These are phyloP conservation scores for Diprion similis DNA, from an alignment of 1,140 invertebrate genomes.

Conservation along the genomic window DNA sequence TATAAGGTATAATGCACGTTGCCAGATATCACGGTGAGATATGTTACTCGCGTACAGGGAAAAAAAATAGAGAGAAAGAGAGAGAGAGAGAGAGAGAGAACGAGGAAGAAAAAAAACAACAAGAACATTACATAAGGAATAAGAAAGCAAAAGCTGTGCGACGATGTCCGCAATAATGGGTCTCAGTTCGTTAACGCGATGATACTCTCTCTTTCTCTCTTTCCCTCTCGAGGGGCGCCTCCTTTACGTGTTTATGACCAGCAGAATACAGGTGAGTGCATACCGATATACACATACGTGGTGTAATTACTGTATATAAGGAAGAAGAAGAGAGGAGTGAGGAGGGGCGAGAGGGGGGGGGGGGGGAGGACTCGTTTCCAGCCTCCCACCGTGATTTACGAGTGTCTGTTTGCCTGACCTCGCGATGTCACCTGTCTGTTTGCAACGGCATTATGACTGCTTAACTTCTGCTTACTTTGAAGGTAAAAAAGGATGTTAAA, in stretches of 20 bases:
- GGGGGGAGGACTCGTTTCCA: not conserved
- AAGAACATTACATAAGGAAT: too few species aligned
- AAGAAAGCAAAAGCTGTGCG: too few species aligned
- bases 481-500: not conserved
- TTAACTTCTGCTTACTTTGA: constrained; percentile 10
- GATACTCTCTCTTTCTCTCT: not conserved
- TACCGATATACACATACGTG: not conserved
- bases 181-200: too few species aligned
- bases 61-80: too few species aligned
- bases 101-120: too few species aligned
- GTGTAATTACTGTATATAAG: not conserved
- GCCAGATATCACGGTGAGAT: too few species aligned
- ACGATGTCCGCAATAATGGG: too few species aligned
- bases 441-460: constrained; percentile 27
- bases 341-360: not conserved
- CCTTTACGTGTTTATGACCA: not conserved
- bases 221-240: not conserved
- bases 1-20: too few species aligned
- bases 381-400: constrained; percentile 26
- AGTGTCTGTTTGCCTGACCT: constrained; percentile 28
- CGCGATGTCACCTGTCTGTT: constrained; percentile 29
- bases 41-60: too few species aligned
- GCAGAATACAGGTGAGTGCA: not conserved
- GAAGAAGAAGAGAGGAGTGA: not conserved
- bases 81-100: too few species aligned